phyloP scores from a whole-genome alignment of 1,140 invertebrate genomes.

The Colletes gigas region DNA sequence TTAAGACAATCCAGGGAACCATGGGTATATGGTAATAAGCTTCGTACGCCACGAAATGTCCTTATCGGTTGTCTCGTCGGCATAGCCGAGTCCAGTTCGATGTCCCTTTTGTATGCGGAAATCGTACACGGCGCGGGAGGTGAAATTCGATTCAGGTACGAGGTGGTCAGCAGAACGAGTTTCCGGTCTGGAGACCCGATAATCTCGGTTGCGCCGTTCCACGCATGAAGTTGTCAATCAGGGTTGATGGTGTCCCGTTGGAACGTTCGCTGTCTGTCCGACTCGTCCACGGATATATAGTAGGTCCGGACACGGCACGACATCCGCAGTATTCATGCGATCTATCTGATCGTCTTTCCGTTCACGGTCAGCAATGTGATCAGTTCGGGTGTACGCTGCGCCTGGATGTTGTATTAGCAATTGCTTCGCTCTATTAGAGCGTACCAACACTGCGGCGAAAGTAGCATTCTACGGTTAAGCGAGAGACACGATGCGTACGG shows the following conservation, averaged over 20 bases:
- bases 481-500: no score
- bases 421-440: slow-evolving; percentile 46
- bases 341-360: slow-evolving; percentile 67
- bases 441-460: slow-evolving; percentile 24
- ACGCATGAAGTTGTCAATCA: slow-evolving; percentile 67
- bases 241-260: slow-evolving; percentile 65
- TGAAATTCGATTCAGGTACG: slow-evolving; percentile 62
- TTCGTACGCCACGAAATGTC: slow-evolving; percentile 53
- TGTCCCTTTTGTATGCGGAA: slow-evolving; percentile 66
- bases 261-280: slow-evolving; percentile 64
- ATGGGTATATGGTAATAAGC: slow-evolving; percentile 35
- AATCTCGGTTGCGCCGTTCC: slow-evolving; percentile 64
- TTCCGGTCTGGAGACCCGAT: slow-evolving; percentile 66
- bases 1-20: neutral
- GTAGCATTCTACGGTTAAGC: neutral
- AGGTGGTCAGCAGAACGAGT: slow-evolving; percentile 68
- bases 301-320: slow-evolving; percentile 63
- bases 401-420: slow-evolving; percentile 53
- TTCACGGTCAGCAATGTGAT: slow-evolving; percentile 53
- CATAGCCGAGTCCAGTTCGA: slow-evolving; percentile 46
- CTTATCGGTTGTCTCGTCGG: slow-evolving; percentile 53
- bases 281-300: slow-evolving; percentile 65
- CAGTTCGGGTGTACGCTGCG: slow-evolving; percentile 20
- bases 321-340: slow-evolving; percentile 67
- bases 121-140: slow-evolving; percentile 60